Evolutionary conservation across 2,797 vertebrate species (phyloP).

Genomic region (Silurus aristotelis): DNA sequence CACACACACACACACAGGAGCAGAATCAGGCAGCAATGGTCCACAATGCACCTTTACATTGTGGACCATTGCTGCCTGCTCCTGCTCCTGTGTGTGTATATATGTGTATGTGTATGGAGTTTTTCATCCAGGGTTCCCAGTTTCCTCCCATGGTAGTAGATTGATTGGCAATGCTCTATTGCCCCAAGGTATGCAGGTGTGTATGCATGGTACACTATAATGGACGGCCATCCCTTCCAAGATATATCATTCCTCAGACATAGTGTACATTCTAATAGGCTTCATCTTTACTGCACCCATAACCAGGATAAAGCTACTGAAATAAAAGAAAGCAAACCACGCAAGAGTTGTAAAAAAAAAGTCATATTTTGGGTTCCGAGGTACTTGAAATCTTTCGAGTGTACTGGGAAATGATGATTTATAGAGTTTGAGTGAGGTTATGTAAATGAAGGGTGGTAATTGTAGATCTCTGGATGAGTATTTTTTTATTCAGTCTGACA

Average conservation of each 20-base stretch:
- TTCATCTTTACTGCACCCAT: neutral
- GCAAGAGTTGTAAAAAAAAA: neutral
- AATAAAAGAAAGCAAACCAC: neutral
- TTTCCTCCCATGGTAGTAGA: neutral
- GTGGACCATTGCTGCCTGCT: neutral
- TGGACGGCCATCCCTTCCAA: neutral
- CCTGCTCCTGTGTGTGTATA: neutral
- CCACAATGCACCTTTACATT: neutral
- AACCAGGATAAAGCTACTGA: neutral
- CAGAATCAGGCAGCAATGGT: neutral
- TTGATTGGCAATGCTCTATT: too few relatives aligned
- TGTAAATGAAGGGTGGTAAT: slow-evolving; percentile 18
- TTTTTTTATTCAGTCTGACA: slow-evolving; percentile 19
- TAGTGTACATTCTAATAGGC: neutral
- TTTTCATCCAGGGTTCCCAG: neutral
- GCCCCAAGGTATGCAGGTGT: neutral
- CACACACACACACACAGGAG: neutral
- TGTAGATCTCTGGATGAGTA: neutral
- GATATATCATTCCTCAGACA: neutral
- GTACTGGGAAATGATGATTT: neutral
- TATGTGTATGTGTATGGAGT: too few relatives aligned
- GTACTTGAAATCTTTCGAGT: slow-evolving; percentile 2
- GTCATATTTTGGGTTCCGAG: neutral
- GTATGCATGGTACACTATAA: neutral
- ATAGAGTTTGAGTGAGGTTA: slow-evolving; percentile 14